phyloP scores from a whole-genome alignment of 2,113 vertebrate genomes.

The Hystrix brachyura region DNA sequence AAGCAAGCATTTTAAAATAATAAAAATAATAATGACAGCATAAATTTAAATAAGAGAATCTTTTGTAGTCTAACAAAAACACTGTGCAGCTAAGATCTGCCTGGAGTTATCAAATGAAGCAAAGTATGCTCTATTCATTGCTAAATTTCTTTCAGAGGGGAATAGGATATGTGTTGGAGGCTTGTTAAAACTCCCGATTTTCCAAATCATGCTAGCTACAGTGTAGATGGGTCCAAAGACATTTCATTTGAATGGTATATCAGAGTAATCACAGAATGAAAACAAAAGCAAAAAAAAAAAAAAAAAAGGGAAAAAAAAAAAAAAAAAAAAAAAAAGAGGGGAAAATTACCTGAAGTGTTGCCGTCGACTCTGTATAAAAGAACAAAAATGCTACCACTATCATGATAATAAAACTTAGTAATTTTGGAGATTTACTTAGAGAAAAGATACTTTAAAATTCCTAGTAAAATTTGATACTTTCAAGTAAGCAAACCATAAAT shows the following conservation, averaged over 20 bases:
- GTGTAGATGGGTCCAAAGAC: background rate
- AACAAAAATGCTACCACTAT: background rate
- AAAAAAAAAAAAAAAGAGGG: background rate
- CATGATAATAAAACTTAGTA: background rate
- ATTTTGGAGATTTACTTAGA: background rate
- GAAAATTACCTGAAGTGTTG: background rate
- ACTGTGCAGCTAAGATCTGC: background rate
- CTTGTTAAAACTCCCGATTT: background rate
- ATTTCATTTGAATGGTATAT: background rate
- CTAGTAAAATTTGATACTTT: background rate
- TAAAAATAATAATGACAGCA: background rate
- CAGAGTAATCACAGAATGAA: background rate
- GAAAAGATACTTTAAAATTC: background rate
- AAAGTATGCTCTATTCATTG: background rate
- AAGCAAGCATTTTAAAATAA: background rate
- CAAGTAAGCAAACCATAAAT: background rate
- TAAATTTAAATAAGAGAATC: conserved; percentile 4
- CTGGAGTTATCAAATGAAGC: background rate
- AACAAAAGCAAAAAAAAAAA: background rate
- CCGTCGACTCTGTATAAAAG: background rate
- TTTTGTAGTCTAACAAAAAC: background rate
- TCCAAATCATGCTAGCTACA: background rate
- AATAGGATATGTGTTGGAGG: fast-evolving
- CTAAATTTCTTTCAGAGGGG: background rate
- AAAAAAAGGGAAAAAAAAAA: background rate